phyloP scores from a whole-genome alignment of 1,140 invertebrate species.

The Popillia japonica region DNA sequence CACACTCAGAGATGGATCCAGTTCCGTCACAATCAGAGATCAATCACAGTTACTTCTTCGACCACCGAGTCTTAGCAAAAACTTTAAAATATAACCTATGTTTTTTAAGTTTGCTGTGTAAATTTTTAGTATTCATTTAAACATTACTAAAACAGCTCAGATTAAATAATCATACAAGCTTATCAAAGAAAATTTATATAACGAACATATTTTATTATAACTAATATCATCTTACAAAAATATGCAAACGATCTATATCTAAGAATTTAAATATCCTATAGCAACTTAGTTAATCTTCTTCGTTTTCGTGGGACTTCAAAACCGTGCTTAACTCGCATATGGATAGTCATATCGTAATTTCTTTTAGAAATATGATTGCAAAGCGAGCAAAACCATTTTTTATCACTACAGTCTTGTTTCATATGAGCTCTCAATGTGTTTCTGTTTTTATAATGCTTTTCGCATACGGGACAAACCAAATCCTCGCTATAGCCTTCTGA shows the following conservation, averaged over 20 bases:
- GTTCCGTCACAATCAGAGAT: too few relatives aligned
- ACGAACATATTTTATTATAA: constrained; percentile 36
- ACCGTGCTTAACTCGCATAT: constrained; percentile 30
- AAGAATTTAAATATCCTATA: not conserved
- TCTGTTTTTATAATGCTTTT: constrained; percentile 42
- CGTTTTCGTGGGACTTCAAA: not conserved
- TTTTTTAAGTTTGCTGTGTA: too few relatives aligned
- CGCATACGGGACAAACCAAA: constrained; percentile 39
- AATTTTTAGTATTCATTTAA: too few relatives aligned
- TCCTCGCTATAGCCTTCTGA: not conserved
- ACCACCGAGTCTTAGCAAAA: too few relatives aligned
- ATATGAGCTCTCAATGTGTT: constrained; percentile 43
- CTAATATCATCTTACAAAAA: constrained; percentile 7
- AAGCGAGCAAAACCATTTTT: constrained; percentile 40
- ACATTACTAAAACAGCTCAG: too few relatives aligned
- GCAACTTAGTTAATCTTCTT: not conserved
- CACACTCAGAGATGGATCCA: too few relatives aligned
- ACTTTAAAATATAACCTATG: too few relatives aligned
- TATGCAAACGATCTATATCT: not conserved
- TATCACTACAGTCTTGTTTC: constrained; percentile 45
- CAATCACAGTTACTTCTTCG: too few relatives aligned
- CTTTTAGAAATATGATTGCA: constrained; percentile 41
- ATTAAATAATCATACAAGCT: too few relatives aligned
- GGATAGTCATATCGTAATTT: constrained; percentile 40
- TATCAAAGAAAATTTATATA: constrained; percentile 20